Conservation (phyloP, 2,797 vertebrate genomes). For the Sebastolobus alascanus region DNA sequence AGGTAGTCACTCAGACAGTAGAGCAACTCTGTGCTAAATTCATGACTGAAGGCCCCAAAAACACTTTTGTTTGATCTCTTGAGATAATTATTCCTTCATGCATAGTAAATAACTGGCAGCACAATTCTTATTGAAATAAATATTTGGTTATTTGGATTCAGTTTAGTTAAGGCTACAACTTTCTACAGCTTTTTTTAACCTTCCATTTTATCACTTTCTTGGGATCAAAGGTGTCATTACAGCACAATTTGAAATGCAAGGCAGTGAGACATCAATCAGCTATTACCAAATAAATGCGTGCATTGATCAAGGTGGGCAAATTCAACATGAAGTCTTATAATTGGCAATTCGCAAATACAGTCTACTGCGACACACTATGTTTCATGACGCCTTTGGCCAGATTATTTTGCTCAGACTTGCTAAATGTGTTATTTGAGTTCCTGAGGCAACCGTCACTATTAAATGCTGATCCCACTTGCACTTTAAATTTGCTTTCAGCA, state of each 20-base stretch:
- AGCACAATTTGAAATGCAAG: slow-evolving; percentile 6
- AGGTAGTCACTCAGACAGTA: slow-evolving; percentile 21
- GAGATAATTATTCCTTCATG: slow-evolving; percentile 21
- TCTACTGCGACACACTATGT: background rate
- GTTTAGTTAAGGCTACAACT: background rate
- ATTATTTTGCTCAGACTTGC: background rate
- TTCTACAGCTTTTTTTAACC: background rate
- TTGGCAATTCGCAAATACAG: slow-evolving; percentile 1
- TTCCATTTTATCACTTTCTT: background rate
- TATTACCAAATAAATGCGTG: background rate
- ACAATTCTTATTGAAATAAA: slow-evolving; percentile 20
- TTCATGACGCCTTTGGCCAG: background rate
- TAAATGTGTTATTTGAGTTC: slow-evolving; percentile 4
- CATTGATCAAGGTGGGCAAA: slow-evolving; percentile 8
- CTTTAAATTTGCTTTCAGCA: slow-evolving; percentile 5
- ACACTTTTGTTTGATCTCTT: slow-evolving; percentile 36
- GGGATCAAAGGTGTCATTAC: slow-evolving; percentile 2
- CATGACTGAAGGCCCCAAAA: slow-evolving; percentile 9
- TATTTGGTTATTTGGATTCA: slow-evolving; percentile 16
- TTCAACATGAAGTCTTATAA: slow-evolving; percentile 11
- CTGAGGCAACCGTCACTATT: background rate
- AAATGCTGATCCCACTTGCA: background rate
- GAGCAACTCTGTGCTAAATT: background rate
- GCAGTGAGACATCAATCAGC: slow-evolving; percentile 1
- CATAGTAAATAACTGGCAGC: slow-evolving; percentile 24